Evolutionary conservation across 2,888 invertebrate genomes (phyloP).

Genomic region (Heliconius erato): DNA sequence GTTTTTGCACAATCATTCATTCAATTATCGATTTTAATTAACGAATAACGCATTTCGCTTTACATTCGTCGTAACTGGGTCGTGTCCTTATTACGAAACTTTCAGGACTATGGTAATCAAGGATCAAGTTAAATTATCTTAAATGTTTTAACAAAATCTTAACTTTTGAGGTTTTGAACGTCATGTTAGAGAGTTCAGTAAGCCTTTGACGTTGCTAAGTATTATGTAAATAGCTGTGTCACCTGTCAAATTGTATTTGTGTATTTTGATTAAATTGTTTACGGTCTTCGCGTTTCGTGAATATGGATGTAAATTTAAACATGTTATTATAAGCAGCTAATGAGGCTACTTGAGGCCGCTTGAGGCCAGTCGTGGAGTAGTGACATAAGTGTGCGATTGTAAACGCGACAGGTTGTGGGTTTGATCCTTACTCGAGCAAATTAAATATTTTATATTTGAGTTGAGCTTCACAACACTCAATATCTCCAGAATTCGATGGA

Average conservation of each 20-base stretch:
- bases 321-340: no score
- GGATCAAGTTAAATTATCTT: slow-evolving; percentile 22
- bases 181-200: background rate
- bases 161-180: slow-evolving; percentile 18
- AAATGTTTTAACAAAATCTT: slow-evolving; percentile 21
- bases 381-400: no score
- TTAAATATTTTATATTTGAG: no score
- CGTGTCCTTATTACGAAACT: slow-evolving; percentile 32
- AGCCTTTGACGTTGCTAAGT: background rate
- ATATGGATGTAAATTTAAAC: no score
- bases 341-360: no score
- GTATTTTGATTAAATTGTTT: background rate
- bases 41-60: slow-evolving; percentile 11
- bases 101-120: slow-evolving; percentile 14
- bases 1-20: slow-evolving; percentile 22
- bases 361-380: no score
- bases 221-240: slow-evolving; percentile 1
- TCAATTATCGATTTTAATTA: slow-evolving; percentile 28
- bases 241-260: background rate
- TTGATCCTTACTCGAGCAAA: no score
- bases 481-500: no score
- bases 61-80: slow-evolving; percentile 23
- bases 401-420: no score
- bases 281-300: background rate
- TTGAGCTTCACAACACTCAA: no score